Base-by-base conservation (phyloP, 1,140 invertebrate genomes). In the Drosophila sproati region DNA sequence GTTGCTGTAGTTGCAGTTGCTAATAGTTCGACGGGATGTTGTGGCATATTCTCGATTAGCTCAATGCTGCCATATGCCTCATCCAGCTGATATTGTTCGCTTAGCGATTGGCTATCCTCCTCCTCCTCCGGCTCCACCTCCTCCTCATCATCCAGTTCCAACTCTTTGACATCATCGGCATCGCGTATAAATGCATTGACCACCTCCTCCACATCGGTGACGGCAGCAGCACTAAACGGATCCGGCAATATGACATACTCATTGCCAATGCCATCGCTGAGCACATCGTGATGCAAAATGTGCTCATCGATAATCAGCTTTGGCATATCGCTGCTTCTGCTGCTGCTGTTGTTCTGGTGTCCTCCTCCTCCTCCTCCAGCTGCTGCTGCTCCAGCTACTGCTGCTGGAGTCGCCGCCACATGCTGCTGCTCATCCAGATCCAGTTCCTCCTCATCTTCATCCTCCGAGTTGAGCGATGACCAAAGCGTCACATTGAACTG, bases 201-300 rank as follows among this genome's bases (percentile, higher is more conserved):
- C 34, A 91, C 88, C 68, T 91, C 88, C 50, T 89, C 86, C 7
- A 91, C 88, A 48, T 88, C 83, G 2, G 80, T 89, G 0, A 88
- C 88, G 2, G 89, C 81, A 0, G 80, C 69, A 5, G 78, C 81
- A 32, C 78, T 91, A 20, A 91, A 91, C 4, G 88, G 88, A 78
- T 91, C 88, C 4, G 88, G 88, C 29, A 91, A 73, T 54, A 91
- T 91, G 10, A 91, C 88, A 62, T 91, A 91, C 51, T 91, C 88
- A 51, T 90, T 89, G 34, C 86, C 85, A 56, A 89, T 89, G 31
- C 86, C 85, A 51, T 85, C 85, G 55, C 75, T 90, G 2, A 89
- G 56, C 10, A 90, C 81, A 64, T 89, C 85, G 31, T 89, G 85
- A 29, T 77, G 77, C 70, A 82, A 83, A 57, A 85, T 85, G 52